A percentile compares a stretch with the other conserved stretches of the same genome.
Evolutionary conservation across 1,140 invertebrate genomes (phyloP).

Genomic region (Ips nitidus): DNA sequence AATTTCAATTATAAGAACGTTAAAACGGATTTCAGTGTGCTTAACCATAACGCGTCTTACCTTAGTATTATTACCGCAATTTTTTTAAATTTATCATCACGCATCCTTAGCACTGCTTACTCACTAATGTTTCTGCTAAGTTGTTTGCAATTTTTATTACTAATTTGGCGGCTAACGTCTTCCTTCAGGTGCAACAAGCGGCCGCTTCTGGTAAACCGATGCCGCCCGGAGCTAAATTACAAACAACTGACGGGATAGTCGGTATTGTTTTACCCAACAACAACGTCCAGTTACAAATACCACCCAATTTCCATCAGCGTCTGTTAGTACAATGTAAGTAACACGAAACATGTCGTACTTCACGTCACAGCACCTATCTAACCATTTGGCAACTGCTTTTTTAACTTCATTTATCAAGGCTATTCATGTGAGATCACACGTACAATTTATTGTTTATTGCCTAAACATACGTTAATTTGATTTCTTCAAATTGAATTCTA

Average conservation of each 20-base stretch:
- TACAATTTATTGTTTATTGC: no score
- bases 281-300: conserved; percentile 63
- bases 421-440: no score
- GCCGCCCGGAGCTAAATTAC: conserved; percentile 61
- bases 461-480: no score
- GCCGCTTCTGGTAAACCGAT: conserved; percentile 62
- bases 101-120: background rate
- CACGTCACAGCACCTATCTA: no score
- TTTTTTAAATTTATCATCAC: background rate
- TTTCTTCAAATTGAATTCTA: no score
- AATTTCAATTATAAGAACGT: no score
- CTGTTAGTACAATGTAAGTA: conserved; percentile 42
- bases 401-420: no score
- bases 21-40: no score
- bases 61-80: background rate
- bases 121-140: no score
- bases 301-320: conserved; percentile 55
- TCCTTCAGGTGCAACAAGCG: conserved; percentile 59
- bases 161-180: background rate
- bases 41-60: background rate
- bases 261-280: conserved; percentile 67
- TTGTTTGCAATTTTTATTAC: no score
- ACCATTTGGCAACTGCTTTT: no score
- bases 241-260: conserved; percentile 64
- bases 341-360: background rate